Percentiles rank a stretch among this genome's conserved stretches.
Conservation (phyloP, 2,113 vertebrate species). For the Oreocharis arfaki region DNA sequence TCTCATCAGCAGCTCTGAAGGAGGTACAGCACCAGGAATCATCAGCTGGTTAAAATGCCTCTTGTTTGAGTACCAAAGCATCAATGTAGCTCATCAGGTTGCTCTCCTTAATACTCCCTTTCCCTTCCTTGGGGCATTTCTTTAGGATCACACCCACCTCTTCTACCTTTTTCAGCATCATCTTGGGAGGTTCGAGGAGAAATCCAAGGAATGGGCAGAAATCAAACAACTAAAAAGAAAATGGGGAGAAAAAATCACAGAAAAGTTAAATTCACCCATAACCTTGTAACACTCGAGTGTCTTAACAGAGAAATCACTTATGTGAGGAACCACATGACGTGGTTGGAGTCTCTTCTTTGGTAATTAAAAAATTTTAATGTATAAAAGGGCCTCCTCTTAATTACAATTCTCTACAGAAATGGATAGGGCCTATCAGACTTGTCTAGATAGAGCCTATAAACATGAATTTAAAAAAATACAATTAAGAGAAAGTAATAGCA, state of each 20-base stretch:
- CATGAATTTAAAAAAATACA: not conserved
- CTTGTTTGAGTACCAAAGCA: slow-evolving; percentile 18
- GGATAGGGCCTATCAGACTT: not conserved
- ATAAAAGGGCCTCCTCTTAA: not conserved
- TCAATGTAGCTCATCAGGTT: slow-evolving; percentile 9
- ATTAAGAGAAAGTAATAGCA: slow-evolving; percentile 29
- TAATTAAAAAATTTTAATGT: not conserved
- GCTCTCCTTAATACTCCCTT: not conserved
- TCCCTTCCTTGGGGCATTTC: not conserved
- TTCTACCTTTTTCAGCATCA: not conserved
- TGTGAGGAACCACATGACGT: not conserved
- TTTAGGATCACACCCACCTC: slow-evolving; percentile 4
- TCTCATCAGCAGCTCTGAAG: not conserved
- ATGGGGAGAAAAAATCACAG: not conserved
- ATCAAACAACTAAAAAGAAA: slow-evolving; percentile 41
- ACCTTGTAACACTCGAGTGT: not conserved
- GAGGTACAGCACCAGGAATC: not conserved
- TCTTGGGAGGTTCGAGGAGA: slow-evolving; percentile 42
- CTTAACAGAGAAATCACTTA: not conserved
- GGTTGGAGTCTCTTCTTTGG: not conserved
- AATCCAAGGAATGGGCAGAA: slow-evolving; percentile 52
- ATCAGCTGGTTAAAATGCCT: not conserved
- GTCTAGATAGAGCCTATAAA: slow-evolving; percentile 45
- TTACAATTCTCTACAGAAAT: not conserved
- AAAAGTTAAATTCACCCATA: not conserved